These are phyloP conservation scores for Melinopterus prodromus DNA, from an alignment of 2,888 invertebrate genomes.

Conservation along the genomic window DNA sequence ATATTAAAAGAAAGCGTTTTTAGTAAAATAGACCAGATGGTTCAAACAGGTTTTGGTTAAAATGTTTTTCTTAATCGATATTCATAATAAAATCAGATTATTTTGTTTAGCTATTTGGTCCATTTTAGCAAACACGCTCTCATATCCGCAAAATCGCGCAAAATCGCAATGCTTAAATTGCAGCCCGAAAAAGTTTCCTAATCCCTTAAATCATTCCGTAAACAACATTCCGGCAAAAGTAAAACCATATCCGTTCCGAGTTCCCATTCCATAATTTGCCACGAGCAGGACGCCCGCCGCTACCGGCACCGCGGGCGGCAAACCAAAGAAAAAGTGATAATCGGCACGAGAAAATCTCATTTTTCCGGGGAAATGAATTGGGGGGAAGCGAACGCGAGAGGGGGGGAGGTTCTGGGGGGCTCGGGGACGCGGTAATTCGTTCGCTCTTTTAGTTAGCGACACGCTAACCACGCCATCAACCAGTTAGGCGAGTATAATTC, in stretches of 20 bases:
- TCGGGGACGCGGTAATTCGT: not conserved
- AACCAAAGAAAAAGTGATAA: not conserved
- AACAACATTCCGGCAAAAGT: not conserved
- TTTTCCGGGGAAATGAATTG: slow-evolving; percentile 4
- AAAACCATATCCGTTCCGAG: not conserved
- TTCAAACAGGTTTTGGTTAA: no score
- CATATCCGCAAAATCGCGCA: no score
- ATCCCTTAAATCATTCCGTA: not conserved
- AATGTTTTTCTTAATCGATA: no score
- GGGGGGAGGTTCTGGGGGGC: not conserved
- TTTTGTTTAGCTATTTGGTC: no score
- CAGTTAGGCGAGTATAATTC: not conserved
- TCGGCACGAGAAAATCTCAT: not conserved
- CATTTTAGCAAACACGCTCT: no score
- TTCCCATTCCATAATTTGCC: not conserved
- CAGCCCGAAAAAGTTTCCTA: not conserved
- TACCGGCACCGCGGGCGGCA: not conserved
- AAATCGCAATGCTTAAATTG: no score
- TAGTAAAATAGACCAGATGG: no score
- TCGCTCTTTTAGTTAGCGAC: not conserved
- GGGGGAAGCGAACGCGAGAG: not conserved
- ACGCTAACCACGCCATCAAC: not conserved
- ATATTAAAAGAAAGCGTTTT: no score
- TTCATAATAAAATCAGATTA: no score
- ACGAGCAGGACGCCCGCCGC: not conserved